Base-by-base conservation (phyloP, 2,888 invertebrate genomes). In the Oscheius onirici region DNA sequence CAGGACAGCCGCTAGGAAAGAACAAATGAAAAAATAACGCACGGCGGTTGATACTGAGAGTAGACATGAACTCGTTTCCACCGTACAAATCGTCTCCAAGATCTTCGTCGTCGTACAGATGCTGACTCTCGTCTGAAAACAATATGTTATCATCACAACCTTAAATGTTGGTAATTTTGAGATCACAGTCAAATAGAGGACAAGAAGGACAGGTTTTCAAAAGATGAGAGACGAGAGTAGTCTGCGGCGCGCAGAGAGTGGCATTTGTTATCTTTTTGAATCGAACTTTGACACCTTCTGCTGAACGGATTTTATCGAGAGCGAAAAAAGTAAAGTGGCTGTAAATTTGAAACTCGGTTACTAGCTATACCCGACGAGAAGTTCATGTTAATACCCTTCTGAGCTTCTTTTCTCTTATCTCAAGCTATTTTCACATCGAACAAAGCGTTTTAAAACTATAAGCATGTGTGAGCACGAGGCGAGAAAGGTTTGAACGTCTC, bases 41-140 rank as follows among this genome's bases (percentile, higher is more conserved):
- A 66, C 66, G 40, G 5, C 24, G 54, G 28, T 66, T 66, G 44
- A 66, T 51, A 43, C 49, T 54, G 44, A 54, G 54, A 24, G 66
- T 52, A 22, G 66, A 66, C 51, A 51, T 49, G 49, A 63, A 46
- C 22, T 63, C 63, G 63, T 63, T 63, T 13, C 49, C 49, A 46
- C 15, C 63, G 60, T 60, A 60, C 5, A 40, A 11, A 13, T 44
- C 44, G 20, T 26, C 63, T 26, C 24, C 63, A 8, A 49, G 15
- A n/a, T 46, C 63, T n/a, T 63, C 63, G 63, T 63, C 63, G 8
- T 58, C 58, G 58, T 58, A 58, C 41, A 58, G 58, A 34, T 58
- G 58, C 13, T 41, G 58, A 40, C 58, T 41, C 24, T 58, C 58
- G 58, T 58, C 58, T 58, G 17, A 41, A 58, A 17, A 11, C 3